These are phyloP conservation scores for Leptopilina syphax DNA, from an alignment of 2,888 invertebrate species.

Conservation along the genomic window DNA sequence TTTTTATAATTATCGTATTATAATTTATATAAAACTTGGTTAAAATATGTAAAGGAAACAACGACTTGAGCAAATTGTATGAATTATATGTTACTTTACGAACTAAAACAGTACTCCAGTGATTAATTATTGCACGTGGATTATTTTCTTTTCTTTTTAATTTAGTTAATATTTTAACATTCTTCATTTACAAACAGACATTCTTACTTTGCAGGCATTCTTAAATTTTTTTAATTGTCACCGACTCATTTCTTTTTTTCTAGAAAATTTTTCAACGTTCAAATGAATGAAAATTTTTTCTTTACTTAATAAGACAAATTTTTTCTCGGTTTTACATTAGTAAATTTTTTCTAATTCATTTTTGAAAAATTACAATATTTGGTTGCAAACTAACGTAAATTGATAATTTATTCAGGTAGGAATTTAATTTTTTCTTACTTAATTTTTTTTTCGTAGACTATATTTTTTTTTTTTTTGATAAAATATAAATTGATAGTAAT, in stretches of 20 bases:
- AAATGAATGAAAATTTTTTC: background rate
- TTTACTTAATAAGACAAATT: no score
- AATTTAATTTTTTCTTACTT: no score
- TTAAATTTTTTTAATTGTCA: slow-evolving; percentile 11
- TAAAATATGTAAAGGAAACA: slow-evolving; percentile 75
- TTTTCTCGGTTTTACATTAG: no score
- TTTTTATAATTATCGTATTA: slow-evolving; percentile 61
- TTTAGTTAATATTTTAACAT: slow-evolving; percentile 48
- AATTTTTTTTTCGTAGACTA: no score
- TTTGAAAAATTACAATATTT: no score
- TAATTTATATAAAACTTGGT: slow-evolving; percentile 70
- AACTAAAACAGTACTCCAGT: slow-evolving; percentile 45
- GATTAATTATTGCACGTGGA: slow-evolving; percentile 72
- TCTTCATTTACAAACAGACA: slow-evolving; percentile 55
- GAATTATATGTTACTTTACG: slow-evolving; percentile 59
- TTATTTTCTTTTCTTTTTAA: slow-evolving; percentile 64
- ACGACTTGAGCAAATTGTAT: slow-evolving; percentile 72
- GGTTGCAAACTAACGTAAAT: no score
- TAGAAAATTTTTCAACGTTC: no score
- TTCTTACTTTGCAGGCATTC: slow-evolving; percentile 40
- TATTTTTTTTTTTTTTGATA: no score
- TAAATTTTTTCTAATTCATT: no score
- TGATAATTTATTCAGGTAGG: no score
- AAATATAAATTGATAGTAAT: no score
- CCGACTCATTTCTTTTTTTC: background rate